Conservation (phyloP, 1,140 invertebrate genomes). For the Dinothrombium tinctorium region DNA sequence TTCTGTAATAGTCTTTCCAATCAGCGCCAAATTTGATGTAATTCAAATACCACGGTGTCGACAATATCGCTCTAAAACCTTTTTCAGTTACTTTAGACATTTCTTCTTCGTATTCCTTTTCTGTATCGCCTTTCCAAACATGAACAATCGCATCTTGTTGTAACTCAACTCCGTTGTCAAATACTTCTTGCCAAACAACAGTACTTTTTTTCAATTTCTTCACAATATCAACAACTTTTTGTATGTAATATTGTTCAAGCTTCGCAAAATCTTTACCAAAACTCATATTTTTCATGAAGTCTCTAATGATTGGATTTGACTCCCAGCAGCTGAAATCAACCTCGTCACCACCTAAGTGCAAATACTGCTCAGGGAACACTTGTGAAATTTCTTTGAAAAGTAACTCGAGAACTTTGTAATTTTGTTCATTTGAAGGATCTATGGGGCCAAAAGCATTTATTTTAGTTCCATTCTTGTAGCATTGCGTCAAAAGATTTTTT, state of each 20-base stretch:
- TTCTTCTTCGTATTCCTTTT: constrained; percentile 12
- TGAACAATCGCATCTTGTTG: constrained; percentile 43
- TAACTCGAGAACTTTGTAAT: constrained; percentile 37
- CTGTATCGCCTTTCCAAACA: constrained; percentile 26
- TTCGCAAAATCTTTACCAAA: constrained; percentile 52
- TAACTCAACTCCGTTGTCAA: constrained; percentile 42
- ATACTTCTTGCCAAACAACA: constrained; percentile 81
- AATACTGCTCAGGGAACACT: constrained; percentile 46
- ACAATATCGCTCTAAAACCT: constrained; percentile 16
- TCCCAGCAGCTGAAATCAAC: constrained; percentile 60
- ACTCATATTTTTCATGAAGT: constrained; percentile 48
- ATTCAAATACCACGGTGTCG: constrained; percentile 21
- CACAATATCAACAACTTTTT: constrained; percentile 30
- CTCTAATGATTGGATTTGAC: constrained; percentile 42
- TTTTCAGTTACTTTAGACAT: constrained; percentile 11
- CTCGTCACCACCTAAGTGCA: constrained; percentile 80
- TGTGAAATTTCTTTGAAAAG: constrained; percentile 41
- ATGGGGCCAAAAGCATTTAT: constrained; percentile 38
- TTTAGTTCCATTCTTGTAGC: constrained; percentile 23
- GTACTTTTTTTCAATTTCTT: constrained; percentile 24
- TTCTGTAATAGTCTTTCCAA: constrained; percentile 19
- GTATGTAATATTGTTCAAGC: constrained; percentile 42
- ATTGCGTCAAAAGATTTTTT: constrained; percentile 5
- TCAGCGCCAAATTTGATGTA: constrained; percentile 24
- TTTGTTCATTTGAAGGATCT: constrained; percentile 35